These are phyloP conservation scores for Trachymyrmex septentrionalis DNA, from an alignment of 1,140 invertebrate species.

Conservation along the genomic window DNA sequence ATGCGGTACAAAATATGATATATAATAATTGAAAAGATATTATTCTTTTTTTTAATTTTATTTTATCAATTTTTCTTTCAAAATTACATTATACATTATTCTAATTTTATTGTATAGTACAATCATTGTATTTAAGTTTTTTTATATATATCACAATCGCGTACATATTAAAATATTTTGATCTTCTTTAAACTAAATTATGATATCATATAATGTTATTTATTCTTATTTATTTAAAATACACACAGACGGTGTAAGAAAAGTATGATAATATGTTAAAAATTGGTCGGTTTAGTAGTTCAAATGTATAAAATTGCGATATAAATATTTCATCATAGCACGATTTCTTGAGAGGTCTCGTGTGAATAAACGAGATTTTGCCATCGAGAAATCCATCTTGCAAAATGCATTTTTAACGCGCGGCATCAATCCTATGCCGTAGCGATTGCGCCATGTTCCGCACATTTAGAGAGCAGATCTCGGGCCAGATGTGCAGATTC, in stretches of 20 bases:
- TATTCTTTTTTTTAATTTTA: neutral
- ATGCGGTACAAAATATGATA: neutral
- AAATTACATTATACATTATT: neutral
- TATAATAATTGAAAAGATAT: neutral
- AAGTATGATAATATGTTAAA: neutral
- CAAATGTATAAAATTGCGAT: neutral
- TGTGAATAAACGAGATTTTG: slow-evolving; percentile 21
- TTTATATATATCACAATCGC: neutral
- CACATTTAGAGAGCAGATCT: slow-evolving; percentile 18
- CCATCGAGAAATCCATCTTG: slow-evolving; percentile 27
- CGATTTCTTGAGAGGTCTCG: neutral
- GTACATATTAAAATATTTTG: neutral
- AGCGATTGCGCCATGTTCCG: neutral
- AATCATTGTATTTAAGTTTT: neutral
- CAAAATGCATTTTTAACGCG: slow-evolving; percentile 43
- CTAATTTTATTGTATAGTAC: neutral
- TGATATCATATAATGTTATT: neutral
- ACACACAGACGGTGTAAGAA: neutral
- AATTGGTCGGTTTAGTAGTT: neutral
- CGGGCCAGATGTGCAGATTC: slow-evolving; percentile 4
- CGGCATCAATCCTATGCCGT: slow-evolving; percentile 15
- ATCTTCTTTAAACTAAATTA: neutral
- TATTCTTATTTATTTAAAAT: neutral
- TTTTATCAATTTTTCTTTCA: neutral
- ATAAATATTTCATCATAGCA: neutral